These are phyloP conservation scores for Nannoperca obscura DNA, from an alignment of 2,797 vertebrate genomes.

Conservation along the genomic window DNA sequence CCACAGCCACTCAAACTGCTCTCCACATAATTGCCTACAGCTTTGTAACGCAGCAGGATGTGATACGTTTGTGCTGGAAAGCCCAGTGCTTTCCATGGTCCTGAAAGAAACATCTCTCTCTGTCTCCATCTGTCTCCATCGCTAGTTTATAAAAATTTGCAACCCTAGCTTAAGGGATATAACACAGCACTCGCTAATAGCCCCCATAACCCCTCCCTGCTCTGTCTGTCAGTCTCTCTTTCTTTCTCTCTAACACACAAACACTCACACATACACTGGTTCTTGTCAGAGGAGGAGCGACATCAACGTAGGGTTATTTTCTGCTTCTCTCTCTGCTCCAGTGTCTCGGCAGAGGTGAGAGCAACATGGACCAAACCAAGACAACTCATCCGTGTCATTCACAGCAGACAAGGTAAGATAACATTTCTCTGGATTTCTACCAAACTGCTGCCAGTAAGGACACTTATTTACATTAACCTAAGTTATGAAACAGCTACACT, in stretches of 20 bases:
- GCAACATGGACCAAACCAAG: constrained; percentile 69
- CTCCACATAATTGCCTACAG: constrained; percentile 44
- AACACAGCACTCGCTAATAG: constrained; percentile 66
- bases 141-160: constrained; percentile 61
- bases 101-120: constrained; percentile 60
- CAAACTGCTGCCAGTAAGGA: constrained; percentile 50
- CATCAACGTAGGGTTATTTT: constrained; percentile 57
- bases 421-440: constrained; percentile 35
- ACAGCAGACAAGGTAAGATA: constrained; percentile 58
- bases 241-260: constrained; percentile 30
- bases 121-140: constrained; percentile 14
- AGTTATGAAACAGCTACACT: background rate
- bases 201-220: constrained; percentile 59
- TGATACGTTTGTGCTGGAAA: constrained; percentile 34
- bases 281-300: constrained; percentile 76
- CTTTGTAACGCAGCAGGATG: constrained; percentile 13
- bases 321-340: constrained; percentile 52
- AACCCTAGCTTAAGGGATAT: constrained; percentile 64
- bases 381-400: constrained; percentile 43
- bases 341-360: constrained; percentile 54
- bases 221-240: constrained; percentile 57
- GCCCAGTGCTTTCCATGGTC: constrained; percentile 63
- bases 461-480: background rate
- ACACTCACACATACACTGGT: constrained; percentile 25
- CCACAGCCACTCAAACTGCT: constrained; percentile 46